Percentiles rank a stretch among this genome's conserved stretches.
Conservation (phyloP, 2,888 invertebrate genomes). For the Oxytorus armatus region DNA sequence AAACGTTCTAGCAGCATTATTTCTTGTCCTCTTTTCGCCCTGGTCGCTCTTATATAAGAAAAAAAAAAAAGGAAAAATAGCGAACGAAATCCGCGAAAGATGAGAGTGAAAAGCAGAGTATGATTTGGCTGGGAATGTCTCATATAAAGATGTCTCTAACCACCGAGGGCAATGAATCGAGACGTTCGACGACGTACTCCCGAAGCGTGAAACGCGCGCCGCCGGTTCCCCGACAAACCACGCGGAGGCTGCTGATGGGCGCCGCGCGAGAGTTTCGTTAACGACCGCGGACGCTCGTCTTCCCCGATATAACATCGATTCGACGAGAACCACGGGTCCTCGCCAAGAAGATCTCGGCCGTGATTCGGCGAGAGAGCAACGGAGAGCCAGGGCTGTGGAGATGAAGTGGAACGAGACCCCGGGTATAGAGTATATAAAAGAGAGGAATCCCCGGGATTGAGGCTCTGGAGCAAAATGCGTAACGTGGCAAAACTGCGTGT, state of each 20-base stretch:
- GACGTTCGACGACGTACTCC: constrained; percentile 71
- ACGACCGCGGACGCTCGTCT: no score
- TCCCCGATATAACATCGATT: constrained; percentile 61
- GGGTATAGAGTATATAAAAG: constrained; percentile 12
- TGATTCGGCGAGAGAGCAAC: constrained; percentile 39
- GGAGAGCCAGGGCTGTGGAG: constrained; percentile 19
- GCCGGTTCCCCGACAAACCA: constrained; percentile 80
- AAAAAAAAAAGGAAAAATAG: no score
- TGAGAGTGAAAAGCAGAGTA: not conserved
- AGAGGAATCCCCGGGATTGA: constrained; percentile 29
- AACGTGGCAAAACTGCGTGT: constrained; percentile 31
- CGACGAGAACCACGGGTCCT: constrained; percentile 71
- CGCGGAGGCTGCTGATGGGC: no score
- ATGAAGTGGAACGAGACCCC: no score
- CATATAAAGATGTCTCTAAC: constrained; percentile 32
- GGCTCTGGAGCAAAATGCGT: constrained; percentile 44
- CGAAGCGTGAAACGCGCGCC: constrained; percentile 64
- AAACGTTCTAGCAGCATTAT: no score
- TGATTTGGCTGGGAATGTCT: constrained; percentile 3
- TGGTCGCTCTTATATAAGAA: no score
- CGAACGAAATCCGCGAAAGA: no score
- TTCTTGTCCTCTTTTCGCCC: no score
- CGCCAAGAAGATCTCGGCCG: constrained; percentile 55
- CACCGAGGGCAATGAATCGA: constrained; percentile 48
- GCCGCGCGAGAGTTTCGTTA: constrained; percentile 75